Evolutionary conservation across 2,888 invertebrate species (phyloP), one percentile per base, ranked within the genome.

Genomic region (Tortrix viridana): DNA sequence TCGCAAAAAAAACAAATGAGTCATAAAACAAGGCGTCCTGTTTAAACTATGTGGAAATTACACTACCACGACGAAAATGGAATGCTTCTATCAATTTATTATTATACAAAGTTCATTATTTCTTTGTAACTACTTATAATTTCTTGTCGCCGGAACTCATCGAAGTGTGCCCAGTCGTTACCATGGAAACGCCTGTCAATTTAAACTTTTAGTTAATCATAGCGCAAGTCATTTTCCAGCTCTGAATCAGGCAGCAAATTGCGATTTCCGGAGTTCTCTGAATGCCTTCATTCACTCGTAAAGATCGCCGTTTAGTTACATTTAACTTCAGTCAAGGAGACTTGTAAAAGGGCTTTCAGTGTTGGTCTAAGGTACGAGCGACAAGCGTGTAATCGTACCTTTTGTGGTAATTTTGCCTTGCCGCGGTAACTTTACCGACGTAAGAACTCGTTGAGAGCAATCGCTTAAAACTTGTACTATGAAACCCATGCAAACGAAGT

Each of bases 241-340:
- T 37, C 22, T 55, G 63, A 63, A 53, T 50, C 50, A 46, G 38
- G 22, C 50, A 60, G 60, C 46, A 43, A 63, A 58, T 63, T 57
- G 53, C 63, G 47, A 32, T 47, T 43, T 41, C 49, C 37, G 23
- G 50, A 20, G 41, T 16, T 50, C 41, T 32, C 63, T 69, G 69
- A 73, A 71, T 65, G 67, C 66, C 59, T 63, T 60, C 60, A 62
- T 68, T 69, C 71, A 68, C 66, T 69, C 67, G 71, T 63, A 73
- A 69, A 69, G 67, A 68, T 66, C 62, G 65, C 65, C 57, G 59
- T 67, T 63, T 58, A 58, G 63, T 63, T 58, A 63, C 63, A 58
- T 66, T 62, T 66, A 56, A 66, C 66, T 69, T 67, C 65, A 65
- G 50, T 57, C 38, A 47, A 52, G 54, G 47, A 58, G 64, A 63